Conservation (phyloP, 1,140 invertebrate species). For the Teleogryllus occipitalis region DNA sequence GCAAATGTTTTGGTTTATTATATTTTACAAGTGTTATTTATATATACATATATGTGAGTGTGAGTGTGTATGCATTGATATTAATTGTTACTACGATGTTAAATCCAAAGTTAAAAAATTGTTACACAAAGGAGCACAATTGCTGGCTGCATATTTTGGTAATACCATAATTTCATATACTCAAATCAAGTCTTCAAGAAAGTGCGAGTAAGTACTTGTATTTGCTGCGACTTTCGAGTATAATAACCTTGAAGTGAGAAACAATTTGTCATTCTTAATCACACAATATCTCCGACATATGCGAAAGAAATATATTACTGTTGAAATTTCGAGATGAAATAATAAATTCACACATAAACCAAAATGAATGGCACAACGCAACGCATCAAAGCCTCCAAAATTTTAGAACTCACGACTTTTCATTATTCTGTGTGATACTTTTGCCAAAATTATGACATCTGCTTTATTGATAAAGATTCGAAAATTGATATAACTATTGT, state of each 20-base stretch:
- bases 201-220: background rate
- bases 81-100: background rate
- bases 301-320: too few species aligned
- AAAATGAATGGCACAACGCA: too few species aligned
- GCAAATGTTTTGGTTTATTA: constrained; percentile 1
- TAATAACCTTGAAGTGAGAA: background rate
- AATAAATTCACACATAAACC: background rate
- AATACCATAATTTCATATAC: background rate
- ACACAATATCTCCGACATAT: too few species aligned
- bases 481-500: too few species aligned
- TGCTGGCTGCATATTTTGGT: background rate
- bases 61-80: background rate
- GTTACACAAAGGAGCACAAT: background rate
- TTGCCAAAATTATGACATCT: too few species aligned
- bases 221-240: background rate
- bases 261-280: background rate
- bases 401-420: too few species aligned
- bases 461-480: too few species aligned
- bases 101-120: background rate
- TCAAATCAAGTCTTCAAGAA: constrained; percentile 1
- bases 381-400: too few species aligned
- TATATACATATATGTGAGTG: background rate
- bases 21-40: constrained; percentile 6
- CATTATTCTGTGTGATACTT: too few species aligned
- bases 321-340: background rate